Conservation (phyloP, 2,888 invertebrate species). For the Drosophila anomalipes region DNA sequence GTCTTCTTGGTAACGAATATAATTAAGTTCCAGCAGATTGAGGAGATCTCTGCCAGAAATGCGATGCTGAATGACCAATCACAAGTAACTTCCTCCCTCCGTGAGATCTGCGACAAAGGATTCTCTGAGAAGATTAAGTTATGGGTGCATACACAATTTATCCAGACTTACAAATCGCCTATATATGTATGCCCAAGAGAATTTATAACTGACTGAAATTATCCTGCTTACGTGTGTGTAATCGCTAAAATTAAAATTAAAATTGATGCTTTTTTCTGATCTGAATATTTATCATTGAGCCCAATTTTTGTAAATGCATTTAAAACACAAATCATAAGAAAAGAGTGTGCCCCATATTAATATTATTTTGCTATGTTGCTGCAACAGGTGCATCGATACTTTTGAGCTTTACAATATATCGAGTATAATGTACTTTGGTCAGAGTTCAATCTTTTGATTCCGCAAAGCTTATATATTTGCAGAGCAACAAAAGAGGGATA, state of each 20-base stretch:
- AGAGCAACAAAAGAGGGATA: background rate
- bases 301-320: background rate
- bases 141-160: background rate
- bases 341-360: background rate
- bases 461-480: background rate
- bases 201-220: too few relatives aligned
- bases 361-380: background rate
- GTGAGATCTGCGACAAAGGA: background rate
- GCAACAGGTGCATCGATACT: constrained; percentile 19
- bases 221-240: background rate
- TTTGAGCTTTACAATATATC: background rate
- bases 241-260: too few relatives aligned
- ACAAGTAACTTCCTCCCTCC: background rate
- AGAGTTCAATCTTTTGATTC: background rate
- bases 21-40: background rate
- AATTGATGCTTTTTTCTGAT: background rate
- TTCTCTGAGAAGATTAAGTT: too few relatives aligned
- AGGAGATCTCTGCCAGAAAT: background rate
- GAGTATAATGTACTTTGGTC: background rate
- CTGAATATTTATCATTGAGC: background rate
- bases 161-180: background rate
- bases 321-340: background rate
- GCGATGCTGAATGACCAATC: background rate
- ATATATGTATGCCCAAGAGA: too few relatives aligned
- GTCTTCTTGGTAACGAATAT: background rate